phyloP scores from a whole-genome alignment of 1,140 invertebrate species.

The Prorops nasuta region DNA sequence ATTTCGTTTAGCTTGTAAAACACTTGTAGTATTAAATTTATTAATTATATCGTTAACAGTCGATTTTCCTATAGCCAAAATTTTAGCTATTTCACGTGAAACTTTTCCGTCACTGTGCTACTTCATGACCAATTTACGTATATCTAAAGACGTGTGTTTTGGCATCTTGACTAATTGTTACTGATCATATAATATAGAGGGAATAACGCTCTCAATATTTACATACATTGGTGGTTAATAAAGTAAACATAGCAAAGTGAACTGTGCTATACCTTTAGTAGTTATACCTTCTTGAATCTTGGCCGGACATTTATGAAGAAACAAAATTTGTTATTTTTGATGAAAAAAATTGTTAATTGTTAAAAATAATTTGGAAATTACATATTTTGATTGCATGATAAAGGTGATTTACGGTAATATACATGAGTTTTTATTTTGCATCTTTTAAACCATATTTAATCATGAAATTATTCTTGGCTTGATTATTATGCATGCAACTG shows the following conservation, averaged over 20 bases:
- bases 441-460: no score
- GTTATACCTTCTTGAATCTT: not conserved
- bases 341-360: no score
- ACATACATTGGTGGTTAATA: not conserved
- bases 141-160: not conserved
- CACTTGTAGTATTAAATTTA: not conserved
- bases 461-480: no score
- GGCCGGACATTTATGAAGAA: not conserved
- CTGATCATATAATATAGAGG: not conserved
- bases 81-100: conserved; percentile 3
- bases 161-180: not conserved
- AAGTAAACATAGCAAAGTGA: not conserved
- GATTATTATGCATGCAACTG: no score
- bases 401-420: no score
- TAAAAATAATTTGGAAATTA: no score
- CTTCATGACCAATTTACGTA: not conserved
- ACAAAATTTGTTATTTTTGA: not conserved
- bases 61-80: not conserved
- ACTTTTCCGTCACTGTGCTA: not conserved
- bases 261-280: not conserved
- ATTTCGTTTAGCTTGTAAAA: not conserved
- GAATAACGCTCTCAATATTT: not conserved
- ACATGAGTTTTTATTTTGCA: no score
- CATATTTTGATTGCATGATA: no score
- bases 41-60: conserved; percentile 4